Evolutionary conservation across 1,140 invertebrate species (phyloP), one percentile per base, ranked within the genome.

Genomic region (Aphelinus atriplicis): DNA sequence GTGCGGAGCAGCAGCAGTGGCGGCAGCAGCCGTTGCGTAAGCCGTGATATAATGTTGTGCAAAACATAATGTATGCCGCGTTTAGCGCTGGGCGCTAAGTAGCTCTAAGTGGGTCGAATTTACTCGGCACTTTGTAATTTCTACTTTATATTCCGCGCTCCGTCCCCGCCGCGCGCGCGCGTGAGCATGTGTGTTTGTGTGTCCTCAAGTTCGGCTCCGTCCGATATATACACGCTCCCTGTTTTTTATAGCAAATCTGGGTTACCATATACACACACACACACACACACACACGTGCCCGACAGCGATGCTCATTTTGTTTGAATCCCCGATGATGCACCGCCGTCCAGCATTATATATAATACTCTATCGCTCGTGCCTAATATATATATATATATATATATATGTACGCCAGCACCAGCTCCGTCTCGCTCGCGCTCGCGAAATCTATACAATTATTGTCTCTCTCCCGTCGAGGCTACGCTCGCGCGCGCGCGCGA

Each of bases 91-190:
- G 85, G 85, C 84, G 85, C 80, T 87, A 87, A 88, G 84, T 84
- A 86, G 81, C 81, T 83, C 83, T 87, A 87, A 88, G 86, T 88
- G 85, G 86, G 84, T 86, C 85, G 84, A 87, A 87, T 88, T 88
- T 87, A 86, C 85, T 87, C 80, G 76, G 67, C 82, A 79, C 81
- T 84, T 87, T 86, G 84, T 87, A 87, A 88, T 87, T 87, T 87
- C 84, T 83, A 86, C 86, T 88, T 87, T 86, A 85, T 85, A 86
- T 87, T 86, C 85, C 73, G 78, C 56, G 60, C 9, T 10, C 42
- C 75, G 61, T 50, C 63, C 10, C 68, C 50, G 55, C 75, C 75
- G 78, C 76, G 77, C 77, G 75, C 79, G 61, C 66, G 71, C 69
- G 77, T 65, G 73, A 26, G 26, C 26, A 26, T 26, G 26, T 26